phyloP scores from a whole-genome alignment of 2,888 invertebrate species.

The Lasioglossum morio region DNA sequence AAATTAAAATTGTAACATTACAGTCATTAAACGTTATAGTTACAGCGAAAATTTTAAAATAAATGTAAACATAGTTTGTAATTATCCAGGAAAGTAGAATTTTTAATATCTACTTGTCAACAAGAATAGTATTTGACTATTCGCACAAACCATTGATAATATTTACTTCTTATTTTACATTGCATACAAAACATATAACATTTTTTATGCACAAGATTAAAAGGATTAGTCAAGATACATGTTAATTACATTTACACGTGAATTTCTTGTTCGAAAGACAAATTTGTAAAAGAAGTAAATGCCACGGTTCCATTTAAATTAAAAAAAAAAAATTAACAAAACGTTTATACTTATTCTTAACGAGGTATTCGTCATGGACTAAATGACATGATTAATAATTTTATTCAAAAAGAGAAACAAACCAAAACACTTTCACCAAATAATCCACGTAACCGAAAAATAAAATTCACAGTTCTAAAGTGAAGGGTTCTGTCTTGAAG shows the following conservation, averaged over 20 bases:
- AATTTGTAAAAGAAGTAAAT: background rate
- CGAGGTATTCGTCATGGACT: background rate
- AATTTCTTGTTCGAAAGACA: background rate
- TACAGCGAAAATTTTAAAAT: too few relatives aligned
- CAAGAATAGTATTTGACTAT: too few relatives aligned
- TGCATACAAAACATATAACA: too few relatives aligned
- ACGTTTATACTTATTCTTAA: background rate
- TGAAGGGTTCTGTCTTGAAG: background rate
- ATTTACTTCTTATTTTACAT: too few relatives aligned
- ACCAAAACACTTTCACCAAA: background rate
- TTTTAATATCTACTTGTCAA: background rate
- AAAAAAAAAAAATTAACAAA: background rate
- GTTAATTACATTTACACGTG: background rate
- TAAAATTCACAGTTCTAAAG: background rate
- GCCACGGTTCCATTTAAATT: background rate
- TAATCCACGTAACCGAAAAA: background rate
- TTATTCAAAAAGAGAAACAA: background rate
- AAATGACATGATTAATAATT: background rate
- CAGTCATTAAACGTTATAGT: background rate
- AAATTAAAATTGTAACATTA: background rate
- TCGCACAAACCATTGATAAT: too few relatives aligned
- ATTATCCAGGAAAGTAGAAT: background rate
- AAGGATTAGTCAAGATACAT: background rate
- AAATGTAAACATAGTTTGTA: background rate
- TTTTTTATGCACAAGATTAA: background rate